A percentile compares a stretch with the other conserved stretches of the same genome.
These are phyloP conservation scores for Mamestra brassicae DNA, from an alignment of 2,888 invertebrate species.

Conservation along the genomic window DNA sequence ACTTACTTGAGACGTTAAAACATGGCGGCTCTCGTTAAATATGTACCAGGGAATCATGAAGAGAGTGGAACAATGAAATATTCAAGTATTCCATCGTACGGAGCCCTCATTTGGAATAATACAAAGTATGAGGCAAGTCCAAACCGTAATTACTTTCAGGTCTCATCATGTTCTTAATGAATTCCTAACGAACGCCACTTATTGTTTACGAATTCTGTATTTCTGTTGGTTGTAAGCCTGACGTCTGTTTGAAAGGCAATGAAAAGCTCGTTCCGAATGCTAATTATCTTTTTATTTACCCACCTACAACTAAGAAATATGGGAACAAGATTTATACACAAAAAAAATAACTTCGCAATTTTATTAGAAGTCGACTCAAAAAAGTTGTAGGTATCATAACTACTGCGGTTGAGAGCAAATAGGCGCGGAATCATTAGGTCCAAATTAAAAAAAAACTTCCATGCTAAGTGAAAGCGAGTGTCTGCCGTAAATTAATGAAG, in stretches of 20 bases:
- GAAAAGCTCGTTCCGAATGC: slow-evolving; percentile 20
- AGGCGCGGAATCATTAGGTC: slow-evolving; percentile 28
- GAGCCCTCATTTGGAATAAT: slow-evolving; percentile 53
- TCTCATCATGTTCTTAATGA: slow-evolving; percentile 60
- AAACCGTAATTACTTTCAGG: slow-evolving; percentile 62
- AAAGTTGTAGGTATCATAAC: slow-evolving; percentile 2
- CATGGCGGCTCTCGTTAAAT: slow-evolving; percentile 72
- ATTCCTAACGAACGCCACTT: slow-evolving; percentile 56
- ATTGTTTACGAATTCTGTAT: slow-evolving; percentile 49
- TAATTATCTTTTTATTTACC: slow-evolving; percentile 40
- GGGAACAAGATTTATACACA: not conserved
- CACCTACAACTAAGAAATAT: not conserved
- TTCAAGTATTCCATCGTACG: slow-evolving; percentile 65
- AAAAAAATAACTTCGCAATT: not conserved
- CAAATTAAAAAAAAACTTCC: slow-evolving; percentile 37
- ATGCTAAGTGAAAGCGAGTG: slow-evolving; percentile 58
- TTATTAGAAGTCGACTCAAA: not conserved
- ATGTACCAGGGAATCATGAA: slow-evolving; percentile 77
- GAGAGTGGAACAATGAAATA: slow-evolving; percentile 74
- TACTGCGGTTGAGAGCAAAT: slow-evolving; percentile 18
- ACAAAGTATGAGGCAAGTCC: slow-evolving; percentile 57
- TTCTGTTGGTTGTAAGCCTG: slow-evolving; percentile 29
- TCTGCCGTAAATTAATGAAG: slow-evolving; percentile 61
- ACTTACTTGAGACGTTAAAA: slow-evolving; percentile 59
- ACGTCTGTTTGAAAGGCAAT: slow-evolving; percentile 23